Percentiles rank a stretch among this genome's conserved stretches.
phyloP scores from a whole-genome alignment of 1,140 invertebrate genomes.

The Drosophila kurseongensis region DNA sequence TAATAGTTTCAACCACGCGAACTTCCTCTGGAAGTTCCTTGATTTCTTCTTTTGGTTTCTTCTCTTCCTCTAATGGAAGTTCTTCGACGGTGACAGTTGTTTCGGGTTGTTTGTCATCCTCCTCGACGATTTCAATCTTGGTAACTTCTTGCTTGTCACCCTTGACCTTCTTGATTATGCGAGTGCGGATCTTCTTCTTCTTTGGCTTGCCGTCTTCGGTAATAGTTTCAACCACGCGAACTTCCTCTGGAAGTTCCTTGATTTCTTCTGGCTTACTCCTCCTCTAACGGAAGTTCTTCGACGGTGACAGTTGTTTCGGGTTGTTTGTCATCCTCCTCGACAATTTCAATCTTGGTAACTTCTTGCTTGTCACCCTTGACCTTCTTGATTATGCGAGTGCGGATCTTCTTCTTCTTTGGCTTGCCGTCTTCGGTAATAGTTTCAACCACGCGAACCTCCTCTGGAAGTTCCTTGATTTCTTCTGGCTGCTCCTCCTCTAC shows the following conservation, averaged over 20 bases:
- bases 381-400: constrained; percentile 2
- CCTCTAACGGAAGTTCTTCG: background rate
- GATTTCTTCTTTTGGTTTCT: background rate
- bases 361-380: constrained; percentile 9
- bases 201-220: constrained; percentile 8
- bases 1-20: background rate
- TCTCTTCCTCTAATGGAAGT: background rate
- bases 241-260: constrained; percentile 1
- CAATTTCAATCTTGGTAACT: constrained; percentile 1
- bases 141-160: constrained; percentile 4
- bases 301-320: background rate
- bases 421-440: background rate
- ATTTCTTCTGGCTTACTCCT: background rate
- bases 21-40: constrained; percentile 5
- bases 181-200: constrained; percentile 18
- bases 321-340: constrained; percentile 2
- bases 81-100: constrained; percentile 1
- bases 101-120: background rate
- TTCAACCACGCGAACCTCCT: constrained; percentile 1
- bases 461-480: background rate
- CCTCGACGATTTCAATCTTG: background rate
- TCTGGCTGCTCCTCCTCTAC: background rate
- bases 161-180: constrained; percentile 6
- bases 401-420: constrained; percentile 9
- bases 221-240: background rate